phyloP scores from a whole-genome alignment of 2,113 vertebrate genomes.

The Coreoperca whiteheadi region DNA sequence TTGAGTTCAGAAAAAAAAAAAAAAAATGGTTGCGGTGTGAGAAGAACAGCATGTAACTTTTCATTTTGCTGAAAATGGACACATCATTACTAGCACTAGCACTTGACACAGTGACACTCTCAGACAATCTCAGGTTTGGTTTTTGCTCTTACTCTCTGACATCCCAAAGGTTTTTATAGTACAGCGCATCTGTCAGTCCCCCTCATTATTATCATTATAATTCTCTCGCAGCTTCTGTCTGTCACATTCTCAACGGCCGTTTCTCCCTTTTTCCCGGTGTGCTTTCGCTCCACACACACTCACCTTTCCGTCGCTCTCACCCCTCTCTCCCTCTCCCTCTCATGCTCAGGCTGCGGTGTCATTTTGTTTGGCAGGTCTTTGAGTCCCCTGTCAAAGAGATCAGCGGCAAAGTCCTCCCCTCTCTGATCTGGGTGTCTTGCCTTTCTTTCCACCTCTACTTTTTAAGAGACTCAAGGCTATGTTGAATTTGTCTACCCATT shows the following conservation, averaged over 20 bases:
- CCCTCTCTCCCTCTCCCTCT: constrained; percentile 4
- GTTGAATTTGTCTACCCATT: constrained; percentile 55
- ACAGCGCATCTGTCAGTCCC: constrained; percentile 41
- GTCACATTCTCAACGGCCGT: not conserved
- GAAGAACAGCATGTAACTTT: constrained; percentile 5
- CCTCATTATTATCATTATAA: constrained; percentile 51
- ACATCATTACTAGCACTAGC: constrained; percentile 17
- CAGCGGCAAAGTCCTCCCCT: constrained; percentile 42
- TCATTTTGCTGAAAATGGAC: constrained; percentile 41
- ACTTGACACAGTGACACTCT: constrained; percentile 48
- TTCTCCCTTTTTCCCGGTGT: constrained; percentile 12
- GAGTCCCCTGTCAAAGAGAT: constrained; percentile 48
- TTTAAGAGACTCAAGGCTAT: constrained; percentile 40
- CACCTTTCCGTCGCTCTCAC: constrained; percentile 39
- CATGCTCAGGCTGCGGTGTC: constrained; percentile 41
- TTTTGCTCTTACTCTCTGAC: constrained; percentile 43
- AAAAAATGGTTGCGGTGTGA: not conserved
- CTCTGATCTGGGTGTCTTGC: constrained; percentile 44
- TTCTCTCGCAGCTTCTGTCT: constrained; percentile 7
- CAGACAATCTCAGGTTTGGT: constrained; percentile 25
- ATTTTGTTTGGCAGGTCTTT: constrained; percentile 72
- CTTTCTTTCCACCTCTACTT: constrained; percentile 30
- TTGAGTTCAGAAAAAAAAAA: not conserved
- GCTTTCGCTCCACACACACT: constrained; percentile 22
- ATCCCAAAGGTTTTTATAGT: constrained; percentile 38